A percentile compares a stretch with the other conserved stretches of the same genome.
phyloP scores from a whole-genome alignment of 2,888 invertebrate species.

The Standfussiana lucernea region DNA sequence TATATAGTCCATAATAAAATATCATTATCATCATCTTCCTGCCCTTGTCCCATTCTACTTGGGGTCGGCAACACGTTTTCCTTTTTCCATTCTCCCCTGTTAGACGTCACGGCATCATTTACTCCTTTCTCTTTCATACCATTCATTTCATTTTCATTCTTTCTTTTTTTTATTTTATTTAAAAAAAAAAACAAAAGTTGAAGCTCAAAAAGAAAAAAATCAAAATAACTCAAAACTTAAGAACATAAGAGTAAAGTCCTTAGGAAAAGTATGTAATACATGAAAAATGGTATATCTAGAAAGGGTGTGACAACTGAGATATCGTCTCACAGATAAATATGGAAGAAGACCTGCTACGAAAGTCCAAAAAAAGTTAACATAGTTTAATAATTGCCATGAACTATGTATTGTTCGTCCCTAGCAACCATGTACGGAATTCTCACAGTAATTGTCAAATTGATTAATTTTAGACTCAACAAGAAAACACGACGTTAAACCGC shows the following conservation, averaged over 20 bases:
- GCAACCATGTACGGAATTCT: slow-evolving; percentile 26
- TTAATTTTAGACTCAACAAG: slow-evolving; percentile 37
- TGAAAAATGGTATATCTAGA: neutral
- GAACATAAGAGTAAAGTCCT: neutral
- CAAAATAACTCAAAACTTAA: neutral
- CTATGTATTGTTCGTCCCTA: neutral
- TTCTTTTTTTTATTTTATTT: no score
- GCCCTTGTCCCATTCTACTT: no score
- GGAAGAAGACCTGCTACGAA: neutral
- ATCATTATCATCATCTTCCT: no score
- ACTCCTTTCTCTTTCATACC: no score
- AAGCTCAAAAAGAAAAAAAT: neutral
- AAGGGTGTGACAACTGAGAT: neutral
- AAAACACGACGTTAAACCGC: slow-evolving; percentile 25
- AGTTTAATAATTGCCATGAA: slow-evolving; percentile 4
- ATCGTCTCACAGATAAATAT: neutral
- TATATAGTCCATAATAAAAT: no score
- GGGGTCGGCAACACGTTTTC: no score
- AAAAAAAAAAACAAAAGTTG: no score
- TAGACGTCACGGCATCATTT: no score
- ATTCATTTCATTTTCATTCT: no score
- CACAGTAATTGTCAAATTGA: slow-evolving; percentile 43
- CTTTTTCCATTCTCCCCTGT: no score
- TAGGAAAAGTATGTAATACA: neutral
- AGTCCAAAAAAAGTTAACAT: neutral